phyloP scores from a whole-genome alignment of 2,797 vertebrate species.

The Miichthys miiuy region DNA sequence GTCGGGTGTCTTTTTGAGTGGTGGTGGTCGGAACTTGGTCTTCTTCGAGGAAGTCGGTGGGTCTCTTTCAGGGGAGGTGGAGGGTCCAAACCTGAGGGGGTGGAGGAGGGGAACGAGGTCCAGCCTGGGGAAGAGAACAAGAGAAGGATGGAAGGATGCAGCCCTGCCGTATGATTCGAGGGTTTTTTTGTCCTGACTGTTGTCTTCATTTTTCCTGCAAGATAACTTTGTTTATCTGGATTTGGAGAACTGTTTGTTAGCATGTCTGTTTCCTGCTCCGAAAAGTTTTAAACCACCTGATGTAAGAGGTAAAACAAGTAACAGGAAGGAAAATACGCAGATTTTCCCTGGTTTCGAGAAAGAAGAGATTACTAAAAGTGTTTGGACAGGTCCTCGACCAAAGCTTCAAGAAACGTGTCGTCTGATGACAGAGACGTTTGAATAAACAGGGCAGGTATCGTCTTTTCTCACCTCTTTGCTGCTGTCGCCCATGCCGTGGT shows the following conservation, averaged over 20 bases:
- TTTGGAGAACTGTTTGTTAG: not conserved
- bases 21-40: constrained; percentile 92
- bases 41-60: constrained; percentile 85
- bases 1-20: constrained; percentile 92
- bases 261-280: not conserved
- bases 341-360: not conserved
- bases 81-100: constrained; percentile 77
- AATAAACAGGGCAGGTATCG: not conserved
- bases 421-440: not conserved
- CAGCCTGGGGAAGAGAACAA: constrained; percentile 69
- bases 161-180: not conserved
- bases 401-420: not conserved
- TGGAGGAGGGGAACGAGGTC: constrained; percentile 73
- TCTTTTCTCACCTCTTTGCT: constrained; percentile 78
- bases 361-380: not conserved
- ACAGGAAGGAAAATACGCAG: not conserved
- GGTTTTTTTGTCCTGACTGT: not conserved
- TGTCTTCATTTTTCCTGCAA: not conserved
- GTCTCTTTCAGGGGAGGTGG: constrained; percentile 82
- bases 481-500: constrained; percentile 56
- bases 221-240: not conserved
- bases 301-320: not conserved
- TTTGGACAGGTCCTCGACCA: not conserved
- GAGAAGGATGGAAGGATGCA: not conserved
- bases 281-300: not conserved